Percentiles rank a stretch among this genome's conserved stretches.
Conservation (phyloP, 2,797 vertebrate genomes). For the Acomys russatus region DNA sequence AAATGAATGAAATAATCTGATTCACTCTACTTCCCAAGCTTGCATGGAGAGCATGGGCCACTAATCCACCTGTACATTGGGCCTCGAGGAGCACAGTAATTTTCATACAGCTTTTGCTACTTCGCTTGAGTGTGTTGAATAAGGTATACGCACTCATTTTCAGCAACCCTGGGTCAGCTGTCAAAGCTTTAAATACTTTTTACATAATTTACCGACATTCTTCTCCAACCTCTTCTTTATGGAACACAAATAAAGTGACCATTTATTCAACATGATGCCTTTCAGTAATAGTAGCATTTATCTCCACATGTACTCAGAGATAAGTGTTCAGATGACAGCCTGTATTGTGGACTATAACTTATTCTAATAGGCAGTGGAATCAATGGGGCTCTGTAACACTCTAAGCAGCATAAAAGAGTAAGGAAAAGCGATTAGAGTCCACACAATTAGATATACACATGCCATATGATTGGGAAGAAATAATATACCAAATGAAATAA, state of each 20-base stretch:
- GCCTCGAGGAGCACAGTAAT: background rate
- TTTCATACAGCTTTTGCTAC: background rate
- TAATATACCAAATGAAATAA: background rate
- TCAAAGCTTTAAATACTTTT: constrained; percentile 50
- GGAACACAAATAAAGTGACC: constrained; percentile 23
- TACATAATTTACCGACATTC: constrained; percentile 20
- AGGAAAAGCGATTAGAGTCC: background rate
- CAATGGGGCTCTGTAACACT: background rate
- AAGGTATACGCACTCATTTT: background rate
- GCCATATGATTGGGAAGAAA: background rate
- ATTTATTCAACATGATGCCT: constrained; percentile 47
- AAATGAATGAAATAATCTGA: background rate
- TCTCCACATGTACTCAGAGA: constrained; percentile 41
- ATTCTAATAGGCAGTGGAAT: background rate
- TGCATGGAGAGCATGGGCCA: background rate
- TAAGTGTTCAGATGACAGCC: constrained; percentile 28
- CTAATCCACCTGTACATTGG: background rate
- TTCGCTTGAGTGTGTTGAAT: background rate
- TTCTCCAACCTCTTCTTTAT: constrained; percentile 33
- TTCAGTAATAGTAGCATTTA: constrained; percentile 41
- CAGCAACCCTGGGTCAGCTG: constrained; percentile 3
- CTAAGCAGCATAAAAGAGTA: constrained; percentile 9
- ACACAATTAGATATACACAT: background rate
- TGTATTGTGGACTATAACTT: background rate
- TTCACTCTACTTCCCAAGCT: background rate